Evolutionary conservation across 2,888 invertebrate genomes (phyloP).

Genomic region (Yponomeuta cagnagella): DNA sequence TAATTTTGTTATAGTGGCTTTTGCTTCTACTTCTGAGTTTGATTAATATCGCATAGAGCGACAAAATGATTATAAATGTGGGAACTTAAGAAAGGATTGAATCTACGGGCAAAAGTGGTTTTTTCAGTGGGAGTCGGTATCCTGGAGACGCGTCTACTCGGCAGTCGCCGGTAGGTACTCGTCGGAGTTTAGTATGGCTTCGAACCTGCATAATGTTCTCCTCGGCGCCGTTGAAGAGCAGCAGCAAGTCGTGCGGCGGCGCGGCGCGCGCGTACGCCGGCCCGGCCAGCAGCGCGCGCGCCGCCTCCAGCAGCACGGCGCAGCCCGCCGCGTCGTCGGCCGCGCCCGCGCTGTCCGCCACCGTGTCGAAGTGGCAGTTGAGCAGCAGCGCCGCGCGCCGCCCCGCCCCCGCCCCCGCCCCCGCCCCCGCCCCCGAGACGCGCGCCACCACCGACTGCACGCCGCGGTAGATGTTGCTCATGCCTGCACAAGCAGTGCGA

Average conservation of each 20-base stretch:
- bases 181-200: too few species aligned
- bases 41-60: too few species aligned
- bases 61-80: too few species aligned
- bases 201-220: slow-evolving; percentile 82
- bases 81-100: too few species aligned
- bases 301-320: slow-evolving; percentile 88
- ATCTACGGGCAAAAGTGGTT: too few species aligned
- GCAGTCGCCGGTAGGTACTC: too few species aligned
- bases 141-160: too few species aligned
- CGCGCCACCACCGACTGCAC: slow-evolving; percentile 86
- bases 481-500: slow-evolving; percentile 49
- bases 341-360: slow-evolving; percentile 88
- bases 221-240: slow-evolving; percentile 94
- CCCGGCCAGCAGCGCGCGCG: slow-evolving; percentile 80
- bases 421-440: slow-evolving; percentile 31
- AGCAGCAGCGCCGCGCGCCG: slow-evolving; percentile 79
- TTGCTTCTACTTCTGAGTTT: too few species aligned
- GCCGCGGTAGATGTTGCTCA: slow-evolving; percentile 89
- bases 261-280: slow-evolving; percentile 45
- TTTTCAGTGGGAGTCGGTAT: too few species aligned
- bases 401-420: slow-evolving; percentile 48
- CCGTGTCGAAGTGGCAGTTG: slow-evolving; percentile 95
- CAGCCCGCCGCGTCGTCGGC: slow-evolving; percentile 94
- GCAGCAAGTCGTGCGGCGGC: slow-evolving; percentile 84
- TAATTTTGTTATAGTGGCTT: too few species aligned